Base-by-base conservation (phyloP, 1,140 invertebrate genomes). In the Drosophila nigromelanica region DNA sequence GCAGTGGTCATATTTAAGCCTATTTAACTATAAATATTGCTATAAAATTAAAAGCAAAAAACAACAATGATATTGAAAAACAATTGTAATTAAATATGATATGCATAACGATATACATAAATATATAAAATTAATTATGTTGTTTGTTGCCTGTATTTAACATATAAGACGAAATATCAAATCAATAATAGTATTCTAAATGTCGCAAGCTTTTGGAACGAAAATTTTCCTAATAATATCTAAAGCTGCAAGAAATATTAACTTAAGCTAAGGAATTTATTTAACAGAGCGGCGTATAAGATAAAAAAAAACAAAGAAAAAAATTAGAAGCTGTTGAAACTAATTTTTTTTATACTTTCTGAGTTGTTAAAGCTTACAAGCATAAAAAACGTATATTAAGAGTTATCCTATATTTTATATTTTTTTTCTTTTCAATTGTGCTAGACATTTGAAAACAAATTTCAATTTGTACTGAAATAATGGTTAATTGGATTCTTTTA, bases 101-200 rank as follows among this genome's bases (percentile, higher is more conserved):
- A 62, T 43, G 18, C 40, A 73, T 43, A 66, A 35, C 24, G 15
- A 70, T 39, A 62, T 15, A 21, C 43, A 52, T 43, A 52, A 39
- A 30, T 18, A 50, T 43, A 61, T 37, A 68, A 58, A 42, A 61
- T 54, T 73, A 72, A 80, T 68, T 80, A 55, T 72, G 76, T 75
- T 82, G 78, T 89, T 89, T 79, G 82, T 87, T 87, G 83, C 78
- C 76, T 79, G 73, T 79, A 87, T 50, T 68, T 68, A 30, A 70
- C 50, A 69, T 40, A 40, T 64, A 82, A 86, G 75, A 75, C 50
- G 45, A 71, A 27, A 76, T 72, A 80, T 75, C 66, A 75, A 86
- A 70, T 58, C 67, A 80, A 73, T 61, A 69, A 70, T 76, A 78
- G 40, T 67, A 68, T 63, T 58, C 39, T 47, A 45, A 63, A 62